These are phyloP conservation scores for Dicroscelio sp. DNA, from an alignment of 2,888 invertebrate genomes.

Conservation along the genomic window DNA sequence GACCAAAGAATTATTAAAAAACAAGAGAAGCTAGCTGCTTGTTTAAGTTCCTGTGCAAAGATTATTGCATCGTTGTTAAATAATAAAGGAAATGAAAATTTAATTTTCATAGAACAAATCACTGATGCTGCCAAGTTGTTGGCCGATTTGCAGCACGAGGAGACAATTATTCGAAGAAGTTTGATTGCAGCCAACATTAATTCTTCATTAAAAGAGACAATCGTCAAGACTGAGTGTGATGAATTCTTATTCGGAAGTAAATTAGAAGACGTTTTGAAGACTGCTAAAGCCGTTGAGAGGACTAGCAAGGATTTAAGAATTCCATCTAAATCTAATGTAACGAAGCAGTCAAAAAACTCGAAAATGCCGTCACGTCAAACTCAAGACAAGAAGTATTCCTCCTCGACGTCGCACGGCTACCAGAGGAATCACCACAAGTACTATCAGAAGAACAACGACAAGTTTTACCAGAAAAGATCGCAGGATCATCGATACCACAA, in stretches of 20 bases:
- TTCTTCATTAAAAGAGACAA: conserved; percentile 34
- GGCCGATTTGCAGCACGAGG: conserved; percentile 53
- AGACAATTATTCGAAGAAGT: conserved; percentile 42
- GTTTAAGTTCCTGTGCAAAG: conserved; percentile 40
- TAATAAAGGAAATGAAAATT: background rate
- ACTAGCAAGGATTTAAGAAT: conserved; percentile 27
- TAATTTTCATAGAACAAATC: conserved; percentile 37
- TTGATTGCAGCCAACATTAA: conserved; percentile 61
- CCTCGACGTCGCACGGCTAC: conserved; percentile 32
- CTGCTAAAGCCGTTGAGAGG: conserved; percentile 41
- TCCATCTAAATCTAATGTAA: background rate
- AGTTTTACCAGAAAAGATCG: background rate
- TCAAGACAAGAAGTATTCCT: conserved; percentile 44
- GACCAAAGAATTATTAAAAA: conserved; percentile 52
- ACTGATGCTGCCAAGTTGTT: conserved; percentile 27
- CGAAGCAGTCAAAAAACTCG: conserved; percentile 50
- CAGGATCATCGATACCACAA: background rate
- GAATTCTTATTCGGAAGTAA: conserved; percentile 41
- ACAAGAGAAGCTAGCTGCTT: conserved; percentile 56
- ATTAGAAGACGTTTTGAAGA: conserved; percentile 37
- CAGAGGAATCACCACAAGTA: conserved; percentile 29
- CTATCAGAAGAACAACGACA: background rate
- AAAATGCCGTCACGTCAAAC: conserved; percentile 40
- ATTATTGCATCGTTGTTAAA: conserved; percentile 12
- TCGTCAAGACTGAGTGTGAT: conserved; percentile 17